A percentile compares a stretch with the other conserved stretches of the same genome.
These are phyloP conservation scores for Idris sp. DNA, from an alignment of 1,140 invertebrate species.

Conservation along the genomic window DNA sequence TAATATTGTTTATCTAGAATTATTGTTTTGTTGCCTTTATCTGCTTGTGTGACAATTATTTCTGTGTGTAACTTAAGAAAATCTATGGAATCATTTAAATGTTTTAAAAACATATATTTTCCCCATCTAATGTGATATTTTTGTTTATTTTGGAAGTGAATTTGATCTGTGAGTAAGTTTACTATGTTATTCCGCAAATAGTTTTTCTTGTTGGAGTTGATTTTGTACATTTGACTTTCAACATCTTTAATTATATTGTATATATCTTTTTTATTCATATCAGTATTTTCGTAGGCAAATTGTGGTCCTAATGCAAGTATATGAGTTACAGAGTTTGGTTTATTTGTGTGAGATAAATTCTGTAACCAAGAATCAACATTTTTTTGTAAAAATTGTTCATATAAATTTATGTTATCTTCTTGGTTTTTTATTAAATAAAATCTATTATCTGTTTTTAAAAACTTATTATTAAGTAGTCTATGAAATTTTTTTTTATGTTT, in stretches of 20 bases:
- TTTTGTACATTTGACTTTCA: not conserved
- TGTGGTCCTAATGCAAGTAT: not conserved
- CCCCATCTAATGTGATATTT: not conserved
- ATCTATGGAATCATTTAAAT: not conserved
- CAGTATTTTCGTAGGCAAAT: not conserved
- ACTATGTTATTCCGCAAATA: not conserved
- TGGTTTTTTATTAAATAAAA: no score
- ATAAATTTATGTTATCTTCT: no score
- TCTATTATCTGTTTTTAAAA: no score
- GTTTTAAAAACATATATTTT: not conserved
- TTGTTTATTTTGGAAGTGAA: not conserved
- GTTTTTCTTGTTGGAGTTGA: not conserved
- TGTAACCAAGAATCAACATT: not conserved
- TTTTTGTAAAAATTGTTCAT: no score
- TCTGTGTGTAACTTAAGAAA: not conserved
- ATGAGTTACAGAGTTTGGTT: not conserved
- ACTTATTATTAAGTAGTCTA: no score
- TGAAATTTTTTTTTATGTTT: no score
- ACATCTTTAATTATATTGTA: constrained; percentile 5
- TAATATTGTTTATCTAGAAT: not conserved
- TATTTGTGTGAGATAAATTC: not conserved
- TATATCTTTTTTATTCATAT: not conserved
- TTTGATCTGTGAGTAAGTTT: not conserved
- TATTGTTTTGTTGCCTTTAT: not conserved
- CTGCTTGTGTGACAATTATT: not conserved